Conservation (phyloP, 2,888 invertebrate genomes). For the Criorhina ranunculi region DNA sequence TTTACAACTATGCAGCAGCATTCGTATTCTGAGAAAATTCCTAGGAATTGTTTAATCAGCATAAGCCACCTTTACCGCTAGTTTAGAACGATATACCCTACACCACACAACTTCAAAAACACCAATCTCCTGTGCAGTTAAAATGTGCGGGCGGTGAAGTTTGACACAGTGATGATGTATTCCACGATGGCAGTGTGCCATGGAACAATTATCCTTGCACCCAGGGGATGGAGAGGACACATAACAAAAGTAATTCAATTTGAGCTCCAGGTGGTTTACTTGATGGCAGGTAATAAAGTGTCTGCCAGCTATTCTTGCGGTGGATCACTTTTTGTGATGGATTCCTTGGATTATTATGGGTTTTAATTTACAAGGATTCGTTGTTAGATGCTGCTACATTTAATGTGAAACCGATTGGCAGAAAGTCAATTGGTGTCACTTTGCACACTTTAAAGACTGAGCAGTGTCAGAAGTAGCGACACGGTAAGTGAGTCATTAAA, state of each 20-base stretch:
- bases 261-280: constrained; percentile 54
- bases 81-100: constrained; percentile 24
- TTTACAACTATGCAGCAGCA: constrained; percentile 26
- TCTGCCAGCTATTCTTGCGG: constrained; percentile 44
- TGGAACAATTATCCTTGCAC: constrained; percentile 52
- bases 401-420: too few relatives aligned
- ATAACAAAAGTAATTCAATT: constrained; percentile 63
- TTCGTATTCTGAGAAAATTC: constrained; percentile 11
- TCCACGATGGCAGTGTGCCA: constrained; percentile 28
- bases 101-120: constrained; percentile 24
- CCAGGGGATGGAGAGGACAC: constrained; percentile 27
- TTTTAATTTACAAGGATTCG: not conserved
- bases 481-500: too few relatives aligned
- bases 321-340: constrained; percentile 11
- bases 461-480: too few relatives aligned
- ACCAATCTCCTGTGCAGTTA: constrained; percentile 27
- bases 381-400: too few relatives aligned
- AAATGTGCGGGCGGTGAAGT: constrained; percentile 23
- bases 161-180: constrained; percentile 68
- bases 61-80: constrained; percentile 61
- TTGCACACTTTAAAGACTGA: too few relatives aligned
- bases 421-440: too few relatives aligned
- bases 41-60: constrained; percentile 51
- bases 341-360: too few relatives aligned
- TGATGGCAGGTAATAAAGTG: constrained; percentile 67